Evolutionary conservation across 2,888 invertebrate genomes (phyloP).

Genomic region (Archips crataeganus): DNA sequence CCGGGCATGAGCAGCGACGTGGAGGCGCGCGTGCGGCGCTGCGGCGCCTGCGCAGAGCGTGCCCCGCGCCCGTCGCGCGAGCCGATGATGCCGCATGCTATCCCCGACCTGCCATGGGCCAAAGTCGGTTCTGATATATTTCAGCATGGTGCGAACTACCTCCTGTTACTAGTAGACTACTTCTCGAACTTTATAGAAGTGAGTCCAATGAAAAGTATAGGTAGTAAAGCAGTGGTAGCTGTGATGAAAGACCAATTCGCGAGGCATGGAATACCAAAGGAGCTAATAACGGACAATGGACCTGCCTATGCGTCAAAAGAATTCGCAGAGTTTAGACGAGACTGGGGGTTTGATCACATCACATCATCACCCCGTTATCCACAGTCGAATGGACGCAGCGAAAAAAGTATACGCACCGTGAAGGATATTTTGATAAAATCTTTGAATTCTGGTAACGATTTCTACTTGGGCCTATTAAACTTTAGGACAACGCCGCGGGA

Average conservation of each 20-base stretch:
- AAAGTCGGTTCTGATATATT: background rate
- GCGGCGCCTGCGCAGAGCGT: constrained; percentile 13
- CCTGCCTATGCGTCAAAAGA: background rate
- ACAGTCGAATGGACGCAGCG: background rate
- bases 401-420: background rate
- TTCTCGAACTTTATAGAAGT: background rate
- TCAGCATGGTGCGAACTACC: background rate
- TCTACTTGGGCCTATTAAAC: background rate
- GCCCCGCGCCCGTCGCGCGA: background rate
- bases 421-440: background rate
- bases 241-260: background rate
- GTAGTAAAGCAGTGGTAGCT: background rate
- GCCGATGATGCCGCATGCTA: background rate
- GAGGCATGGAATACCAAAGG: background rate
- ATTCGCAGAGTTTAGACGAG: background rate
- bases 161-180: background rate
- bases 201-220: background rate
- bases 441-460: background rate
- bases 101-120: background rate
- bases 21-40: constrained; percentile 46
- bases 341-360: background rate
- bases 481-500: background rate
- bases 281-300: background rate
- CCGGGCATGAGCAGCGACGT: constrained; percentile 49
- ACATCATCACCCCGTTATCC: background rate